Conservation (phyloP, 2,888 invertebrate genomes). For the Melanargia galathea region DNA sequence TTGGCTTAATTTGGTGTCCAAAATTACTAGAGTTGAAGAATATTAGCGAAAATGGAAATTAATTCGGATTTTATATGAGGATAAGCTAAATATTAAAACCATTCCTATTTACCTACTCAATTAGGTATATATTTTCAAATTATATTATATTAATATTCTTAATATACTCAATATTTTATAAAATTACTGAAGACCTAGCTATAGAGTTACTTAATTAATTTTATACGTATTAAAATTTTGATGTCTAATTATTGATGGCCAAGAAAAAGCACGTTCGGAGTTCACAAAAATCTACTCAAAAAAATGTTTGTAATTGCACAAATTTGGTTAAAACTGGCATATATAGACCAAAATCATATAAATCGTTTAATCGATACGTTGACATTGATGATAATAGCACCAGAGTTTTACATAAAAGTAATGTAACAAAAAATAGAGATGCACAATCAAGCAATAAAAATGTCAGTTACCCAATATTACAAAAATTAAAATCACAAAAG, state of each 20-base stretch:
- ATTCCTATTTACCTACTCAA: too few relatives aligned
- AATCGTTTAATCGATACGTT: slow-evolving; percentile 35
- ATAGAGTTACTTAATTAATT: not conserved
- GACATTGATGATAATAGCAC: slow-evolving; percentile 23
- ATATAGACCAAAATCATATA: slow-evolving; percentile 28
- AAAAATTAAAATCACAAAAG: slow-evolving; percentile 9
- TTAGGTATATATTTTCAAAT: too few relatives aligned
- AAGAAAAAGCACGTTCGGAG: slow-evolving; percentile 14
- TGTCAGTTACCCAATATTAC: slow-evolving; percentile 3
- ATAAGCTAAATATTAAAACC: too few relatives aligned
- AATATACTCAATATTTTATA: too few relatives aligned
- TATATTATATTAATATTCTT: too few relatives aligned
- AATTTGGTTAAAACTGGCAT: not conserved
- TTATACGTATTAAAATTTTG: not conserved
- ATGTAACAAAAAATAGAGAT: slow-evolving; percentile 1
- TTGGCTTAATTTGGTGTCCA: too few relatives aligned
- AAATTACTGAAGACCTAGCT: too few relatives aligned
- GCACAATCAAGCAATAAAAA: slow-evolving; percentile 3
- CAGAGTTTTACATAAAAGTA: not conserved
- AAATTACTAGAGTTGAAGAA: too few relatives aligned
- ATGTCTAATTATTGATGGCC: slow-evolving; percentile 3
- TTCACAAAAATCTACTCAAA: slow-evolving; percentile 17
- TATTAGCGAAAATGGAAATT: too few relatives aligned
- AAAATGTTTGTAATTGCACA: not conserved
- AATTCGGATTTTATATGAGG: too few relatives aligned